Evolutionary conservation across 2,888 invertebrate genomes (phyloP).

Genomic region (Himalopsyche kuldschensis): DNA sequence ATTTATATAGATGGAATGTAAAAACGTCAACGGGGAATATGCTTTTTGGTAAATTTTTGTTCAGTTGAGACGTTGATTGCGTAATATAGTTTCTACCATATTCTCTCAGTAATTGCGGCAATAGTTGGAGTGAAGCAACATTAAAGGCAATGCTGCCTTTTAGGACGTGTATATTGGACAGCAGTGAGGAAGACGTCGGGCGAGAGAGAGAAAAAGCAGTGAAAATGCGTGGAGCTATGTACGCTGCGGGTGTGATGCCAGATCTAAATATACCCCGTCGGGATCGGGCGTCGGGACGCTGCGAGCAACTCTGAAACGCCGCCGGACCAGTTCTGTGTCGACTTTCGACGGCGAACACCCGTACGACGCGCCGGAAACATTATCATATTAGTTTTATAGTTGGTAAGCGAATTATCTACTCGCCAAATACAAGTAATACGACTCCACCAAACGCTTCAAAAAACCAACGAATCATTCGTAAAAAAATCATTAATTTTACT

Average conservation of each 20-base stretch:
- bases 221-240: slow-evolving; percentile 3
- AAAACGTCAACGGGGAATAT: too few relatives aligned
- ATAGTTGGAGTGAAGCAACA: background rate
- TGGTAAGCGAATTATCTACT: slow-evolving; percentile 30
- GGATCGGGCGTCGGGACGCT: slow-evolving; percentile 45
- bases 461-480: background rate
- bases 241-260: slow-evolving; percentile 45
- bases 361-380: slow-evolving; percentile 44
- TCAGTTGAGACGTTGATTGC: background rate
- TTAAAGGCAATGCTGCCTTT: slow-evolving; percentile 24
- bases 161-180: background rate
- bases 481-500: background rate
- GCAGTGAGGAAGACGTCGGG: background rate
- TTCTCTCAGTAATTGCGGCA: background rate
- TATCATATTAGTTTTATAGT: slow-evolving; percentile 27
- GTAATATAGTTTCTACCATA: too few relatives aligned
- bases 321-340: slow-evolving; percentile 49
- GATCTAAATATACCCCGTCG: slow-evolving; percentile 49
- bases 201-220: slow-evolving; percentile 2
- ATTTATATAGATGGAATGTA: too few relatives aligned
- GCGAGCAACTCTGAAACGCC: slow-evolving; percentile 43
- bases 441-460: slow-evolving; percentile 5
- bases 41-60: background rate
- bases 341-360: slow-evolving; percentile 47
- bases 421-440: background rate